These are phyloP conservation scores for Corynorhinus townsendii DNA, from an alignment of 2,113 vertebrate species.

Conservation along the genomic window DNA sequence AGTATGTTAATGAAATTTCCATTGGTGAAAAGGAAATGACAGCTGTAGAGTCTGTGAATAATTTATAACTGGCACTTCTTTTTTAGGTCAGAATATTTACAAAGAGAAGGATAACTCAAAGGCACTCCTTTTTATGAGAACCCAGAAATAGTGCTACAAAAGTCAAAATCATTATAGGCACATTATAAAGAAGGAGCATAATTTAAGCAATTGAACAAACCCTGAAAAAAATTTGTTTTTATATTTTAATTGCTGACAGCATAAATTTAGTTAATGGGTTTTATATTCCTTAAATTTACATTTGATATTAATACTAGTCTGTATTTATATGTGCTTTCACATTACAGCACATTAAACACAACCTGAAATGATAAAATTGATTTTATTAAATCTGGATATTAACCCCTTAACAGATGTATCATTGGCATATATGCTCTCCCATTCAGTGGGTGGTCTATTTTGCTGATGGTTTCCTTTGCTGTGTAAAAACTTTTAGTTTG, in stretches of 20 bases:
- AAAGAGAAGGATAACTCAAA: conserved; percentile 54
- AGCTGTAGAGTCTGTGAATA: not conserved
- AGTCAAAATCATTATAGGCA: conserved; percentile 46
- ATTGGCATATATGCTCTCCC: not conserved
- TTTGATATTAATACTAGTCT: conserved; percentile 31
- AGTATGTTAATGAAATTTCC: conserved; percentile 54
- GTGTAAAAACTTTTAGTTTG: not conserved
- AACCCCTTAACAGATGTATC: not conserved
- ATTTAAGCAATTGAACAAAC: conserved; percentile 53
- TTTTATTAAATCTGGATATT: conserved; percentile 42
- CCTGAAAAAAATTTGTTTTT: conserved; percentile 48
- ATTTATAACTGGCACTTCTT: conserved; percentile 46
- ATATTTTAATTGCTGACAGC: conserved; percentile 56
- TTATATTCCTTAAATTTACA: conserved; percentile 50
- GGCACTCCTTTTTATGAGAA: conserved; percentile 37
- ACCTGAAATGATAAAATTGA: conserved; percentile 7
- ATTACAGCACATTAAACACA: conserved; percentile 32
- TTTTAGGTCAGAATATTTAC: conserved; percentile 46
- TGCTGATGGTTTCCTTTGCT: not conserved
- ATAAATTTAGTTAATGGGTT: conserved; percentile 54
- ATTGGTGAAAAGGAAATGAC: conserved; percentile 45
- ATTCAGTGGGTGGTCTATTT: not conserved
- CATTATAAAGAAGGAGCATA: conserved; percentile 27
- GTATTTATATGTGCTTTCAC: conserved; percentile 42
- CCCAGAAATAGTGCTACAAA: conserved; percentile 33